phyloP scores from a whole-genome alignment of 2,797 vertebrate species.

The Anguilla megastoma region DNA sequence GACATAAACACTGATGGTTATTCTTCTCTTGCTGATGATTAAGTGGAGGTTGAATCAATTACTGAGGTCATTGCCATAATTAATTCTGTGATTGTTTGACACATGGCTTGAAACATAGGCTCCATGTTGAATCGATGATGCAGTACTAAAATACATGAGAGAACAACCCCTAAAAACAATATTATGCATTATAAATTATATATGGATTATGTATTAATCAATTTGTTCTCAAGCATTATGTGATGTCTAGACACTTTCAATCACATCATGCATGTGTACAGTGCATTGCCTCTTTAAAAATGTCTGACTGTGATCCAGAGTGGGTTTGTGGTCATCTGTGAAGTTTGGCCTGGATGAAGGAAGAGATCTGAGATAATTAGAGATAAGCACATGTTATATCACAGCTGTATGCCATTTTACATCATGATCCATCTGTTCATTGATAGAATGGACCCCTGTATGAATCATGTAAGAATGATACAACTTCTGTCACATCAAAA shows the following conservation, averaged over 20 bases:
- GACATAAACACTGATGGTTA: neutral
- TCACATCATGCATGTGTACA: neutral
- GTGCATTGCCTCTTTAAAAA: too few species aligned
- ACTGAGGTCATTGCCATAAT: neutral
- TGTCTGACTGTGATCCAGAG: too few species aligned
- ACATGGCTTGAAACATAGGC: neutral
- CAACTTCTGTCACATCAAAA: neutral
- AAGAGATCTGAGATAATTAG: too few species aligned
- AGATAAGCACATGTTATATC: too few species aligned
- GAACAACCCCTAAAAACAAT: neutral
- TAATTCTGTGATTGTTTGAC: neutral
- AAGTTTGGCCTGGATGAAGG: too few species aligned
- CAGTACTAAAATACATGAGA: neutral
- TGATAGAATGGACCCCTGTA: too few species aligned
- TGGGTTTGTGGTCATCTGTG: too few species aligned
- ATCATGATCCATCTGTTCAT: too few species aligned
- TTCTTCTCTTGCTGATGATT: neutral
- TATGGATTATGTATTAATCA: neutral
- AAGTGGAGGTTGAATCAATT: neutral
- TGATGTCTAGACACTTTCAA: neutral
- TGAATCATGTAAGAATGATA: neutral
- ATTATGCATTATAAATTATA: neutral
- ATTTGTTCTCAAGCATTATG: neutral
- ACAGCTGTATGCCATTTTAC: too few species aligned
- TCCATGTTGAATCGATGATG: too few species aligned